Base-by-base conservation (phyloP, 2,888 invertebrate genomes). In the Diplolepis rosae region DNA sequence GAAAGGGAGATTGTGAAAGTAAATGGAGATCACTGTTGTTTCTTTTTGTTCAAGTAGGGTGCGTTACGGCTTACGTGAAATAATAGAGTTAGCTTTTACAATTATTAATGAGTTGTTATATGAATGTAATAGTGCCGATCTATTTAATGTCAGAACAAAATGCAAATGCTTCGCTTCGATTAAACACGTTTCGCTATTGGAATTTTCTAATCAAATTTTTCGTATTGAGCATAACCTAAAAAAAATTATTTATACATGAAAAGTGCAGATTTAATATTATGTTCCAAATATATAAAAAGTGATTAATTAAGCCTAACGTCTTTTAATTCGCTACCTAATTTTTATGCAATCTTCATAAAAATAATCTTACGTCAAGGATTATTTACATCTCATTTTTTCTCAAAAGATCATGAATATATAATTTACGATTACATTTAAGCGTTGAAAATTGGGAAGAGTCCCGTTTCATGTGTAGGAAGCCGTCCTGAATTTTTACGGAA, bases 401-500 rank as follows among this genome's bases (percentile, higher is more conserved):
- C 15, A 2, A 22, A 56, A 56, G 13, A 35, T 35, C 56, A 56
- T 56, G 56, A 35, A 56, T 56, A 56, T 22, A 35, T 56, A 56
- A 56, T 56, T 56, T 35, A 56, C 32, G 56, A 56, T 56, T 35
- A 56, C 35, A 22, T 35, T 56, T 35, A 13, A 35, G 56, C 5
- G 13, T 22, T 22, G n/a, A 56, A 56, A 56, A 18, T 56, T 56
- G 32, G 35, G 56, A 56, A 56, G 56, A 56, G 56, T 56, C 56
- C 56, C 56, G 56, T 56, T 56, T 22, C 4, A 11, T 22, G 56
- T 56, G 56, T 56, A 56, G 56, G 56, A 22, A 56, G 56, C 18
- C 56, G 56, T 56, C 35, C 32, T 35, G 35, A 56, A 56, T 56
- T 56, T 56, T 56, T 56, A 56, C 35, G 32, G 32, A 56, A 35